phyloP scores from a whole-genome alignment of 2,113 vertebrate species.

The Smithornis capensis region DNA sequence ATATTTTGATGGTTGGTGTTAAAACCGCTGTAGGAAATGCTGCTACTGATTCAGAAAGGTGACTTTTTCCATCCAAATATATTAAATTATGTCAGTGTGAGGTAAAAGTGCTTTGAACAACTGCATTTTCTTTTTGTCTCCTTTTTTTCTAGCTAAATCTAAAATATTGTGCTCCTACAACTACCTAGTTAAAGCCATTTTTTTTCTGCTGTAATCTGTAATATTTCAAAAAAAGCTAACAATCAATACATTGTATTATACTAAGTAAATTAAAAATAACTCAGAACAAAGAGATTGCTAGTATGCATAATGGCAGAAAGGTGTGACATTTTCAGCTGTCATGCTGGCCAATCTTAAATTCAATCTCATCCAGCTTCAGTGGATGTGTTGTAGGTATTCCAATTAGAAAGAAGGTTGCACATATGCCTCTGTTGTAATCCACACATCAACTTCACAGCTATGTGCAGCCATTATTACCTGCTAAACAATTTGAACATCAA shows the following conservation, averaged over 20 bases:
- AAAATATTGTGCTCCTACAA: not conserved
- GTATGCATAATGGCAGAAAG: not conserved
- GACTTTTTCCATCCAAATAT: not conserved
- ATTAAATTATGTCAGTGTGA: not conserved
- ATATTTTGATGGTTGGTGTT: conserved; percentile 4
- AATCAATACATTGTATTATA: not conserved
- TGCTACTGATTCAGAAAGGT: not conserved
- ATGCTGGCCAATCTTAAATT: conserved; percentile 6
- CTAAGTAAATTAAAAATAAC: conserved; percentile 26
- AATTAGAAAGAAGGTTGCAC: not conserved
- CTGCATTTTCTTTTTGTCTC: not conserved
- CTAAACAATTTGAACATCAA: not conserved
- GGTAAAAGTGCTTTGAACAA: not conserved
- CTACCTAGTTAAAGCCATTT: not conserved
- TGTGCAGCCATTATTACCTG: not conserved
- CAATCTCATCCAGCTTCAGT: not conserved
- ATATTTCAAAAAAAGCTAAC: not conserved
- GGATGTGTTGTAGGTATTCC: not conserved
- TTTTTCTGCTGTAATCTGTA: not conserved
- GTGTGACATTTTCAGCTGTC: conserved; percentile 44
- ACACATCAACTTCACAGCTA: not conserved
- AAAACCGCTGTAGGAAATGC: not conserved
- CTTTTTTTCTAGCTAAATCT: not conserved
- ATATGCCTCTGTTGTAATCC: not conserved
- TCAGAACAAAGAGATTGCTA: not conserved